These are phyloP conservation scores for Panurus biarmicus DNA, from an alignment of 2,113 vertebrate genomes.

Conservation along the genomic window DNA sequence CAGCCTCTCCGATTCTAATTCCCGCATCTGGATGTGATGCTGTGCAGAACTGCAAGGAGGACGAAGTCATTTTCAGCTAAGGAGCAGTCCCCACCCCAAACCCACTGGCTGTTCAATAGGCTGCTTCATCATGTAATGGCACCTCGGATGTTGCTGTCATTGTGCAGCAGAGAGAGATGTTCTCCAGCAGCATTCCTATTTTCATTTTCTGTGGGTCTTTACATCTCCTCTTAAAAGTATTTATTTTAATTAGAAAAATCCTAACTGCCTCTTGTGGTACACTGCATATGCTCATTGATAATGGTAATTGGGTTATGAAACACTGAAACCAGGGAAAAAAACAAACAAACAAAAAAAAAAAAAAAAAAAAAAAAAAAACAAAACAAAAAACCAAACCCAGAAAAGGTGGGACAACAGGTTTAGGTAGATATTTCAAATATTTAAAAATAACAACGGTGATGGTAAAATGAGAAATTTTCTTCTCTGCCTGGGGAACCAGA, in stretches of 20 bases:
- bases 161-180: background rate
- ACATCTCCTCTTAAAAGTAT: background rate
- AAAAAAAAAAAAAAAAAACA: too few relatives aligned
- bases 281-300: background rate
- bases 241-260: background rate
- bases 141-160: background rate
- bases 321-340: background rate
- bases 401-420: background rate
- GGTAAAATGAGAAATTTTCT: background rate
- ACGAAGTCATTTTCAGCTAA: background rate
- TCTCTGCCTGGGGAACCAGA: background rate
- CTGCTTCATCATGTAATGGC: background rate
- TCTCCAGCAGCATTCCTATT: background rate
- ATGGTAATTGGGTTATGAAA: background rate
- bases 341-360: too few relatives aligned
- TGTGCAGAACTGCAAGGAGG: background rate
- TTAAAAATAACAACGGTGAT: background rate
- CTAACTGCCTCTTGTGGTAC: background rate
- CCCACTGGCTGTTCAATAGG: background rate
- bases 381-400: too few relatives aligned
- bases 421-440: background rate
- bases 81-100: background rate
- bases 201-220: background rate
- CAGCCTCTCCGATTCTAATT: background rate
- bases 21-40: fast-evolving